Base-by-base conservation (phyloP, 2,888 invertebrate species). In the Leptopilina myrica region DNA sequence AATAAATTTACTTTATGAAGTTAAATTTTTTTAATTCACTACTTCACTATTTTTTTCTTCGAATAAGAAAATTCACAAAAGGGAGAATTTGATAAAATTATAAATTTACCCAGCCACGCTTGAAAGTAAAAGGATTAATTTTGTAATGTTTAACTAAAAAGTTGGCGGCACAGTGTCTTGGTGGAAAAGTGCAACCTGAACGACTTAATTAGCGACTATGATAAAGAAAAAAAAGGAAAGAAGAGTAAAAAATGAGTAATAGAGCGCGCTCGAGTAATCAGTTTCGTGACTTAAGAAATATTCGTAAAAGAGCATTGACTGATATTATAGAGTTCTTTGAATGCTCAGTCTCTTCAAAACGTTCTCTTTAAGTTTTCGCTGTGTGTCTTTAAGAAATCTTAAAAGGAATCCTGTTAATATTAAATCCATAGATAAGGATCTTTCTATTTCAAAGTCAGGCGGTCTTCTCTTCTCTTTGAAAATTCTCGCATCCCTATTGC, bases 401-500 rank as follows among this genome's bases (percentile, higher is more conserved):
- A 69, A 69, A 69, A 69, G 53, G 69, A 53, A 69, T 53, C 49
- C 56, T 56, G 56, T 56, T 53, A 73, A 73, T 56, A 73, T 73
- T 56, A 73, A 73, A 73, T 53, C 33, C 69, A 73, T 40, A 73
- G 56, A 73, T 73, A 73, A n/a, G 20, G 43, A 67, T 67, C 67
- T 20, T 43, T n/a, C 40, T 66, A 66, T 66, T 20, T 20, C 20
- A 46, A 43, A 67, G 49, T 20, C 46, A 20, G 33, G 11, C n/a
- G n/a, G 33, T 8, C 53, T 43, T 43, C 43, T 43, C 8, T 73
- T 73, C 33, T 56, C 73, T 56, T 73, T 56, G 56, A 73, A 56
- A 73, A 14, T 56, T 73, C 26, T 49, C 53, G 4, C 12, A 14
- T 5, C 12, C 20, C 26, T 33, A 33, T 33, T 33, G 33, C 33